A percentile compares a stretch with the other conserved stretches of the same genome.
Conservation (phyloP, 1,140 invertebrate genomes). For the Diorhabda carinulata region DNA sequence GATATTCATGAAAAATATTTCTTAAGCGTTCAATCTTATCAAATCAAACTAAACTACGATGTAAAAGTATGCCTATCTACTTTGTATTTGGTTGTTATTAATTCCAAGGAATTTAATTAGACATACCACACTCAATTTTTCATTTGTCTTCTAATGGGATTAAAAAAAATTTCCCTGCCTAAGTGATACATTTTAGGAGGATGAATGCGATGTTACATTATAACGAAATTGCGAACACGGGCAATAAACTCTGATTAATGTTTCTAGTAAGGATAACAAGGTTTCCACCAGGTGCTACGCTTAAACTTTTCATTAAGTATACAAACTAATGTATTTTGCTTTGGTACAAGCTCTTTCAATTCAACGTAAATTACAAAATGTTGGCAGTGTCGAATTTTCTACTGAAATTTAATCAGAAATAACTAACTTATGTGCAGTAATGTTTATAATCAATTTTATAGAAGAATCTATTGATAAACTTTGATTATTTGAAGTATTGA, state of each 20-base stretch:
- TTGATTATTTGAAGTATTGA: too few relatives aligned
- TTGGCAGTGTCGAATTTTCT: not conserved
- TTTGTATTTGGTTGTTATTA: too few relatives aligned
- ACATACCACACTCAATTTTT: not conserved
- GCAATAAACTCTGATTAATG: slow-evolving; percentile 2
- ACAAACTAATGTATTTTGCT: not conserved
- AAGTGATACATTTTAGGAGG: not conserved
- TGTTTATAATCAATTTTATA: too few relatives aligned
- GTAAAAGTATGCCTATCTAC: too few relatives aligned
- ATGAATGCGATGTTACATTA: not conserved
- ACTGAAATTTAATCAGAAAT: too few relatives aligned
- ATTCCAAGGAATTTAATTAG: not conserved
- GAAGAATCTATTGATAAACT: too few relatives aligned
- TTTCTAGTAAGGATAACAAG: not conserved
- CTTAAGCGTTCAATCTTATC: too few relatives aligned
- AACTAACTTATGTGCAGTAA: too few relatives aligned
- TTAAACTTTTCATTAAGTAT: not conserved
- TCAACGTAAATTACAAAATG: not conserved
- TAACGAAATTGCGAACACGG: not conserved
- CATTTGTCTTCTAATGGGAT: not conserved
- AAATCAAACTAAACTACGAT: too few relatives aligned
- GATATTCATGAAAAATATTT: too few relatives aligned
- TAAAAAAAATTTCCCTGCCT: not conserved
- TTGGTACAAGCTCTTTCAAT: not conserved
- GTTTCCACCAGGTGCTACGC: not conserved